Evolutionary conservation across 2,888 invertebrate species (phyloP).

Genomic region (Leptura quadrifasciata): DNA sequence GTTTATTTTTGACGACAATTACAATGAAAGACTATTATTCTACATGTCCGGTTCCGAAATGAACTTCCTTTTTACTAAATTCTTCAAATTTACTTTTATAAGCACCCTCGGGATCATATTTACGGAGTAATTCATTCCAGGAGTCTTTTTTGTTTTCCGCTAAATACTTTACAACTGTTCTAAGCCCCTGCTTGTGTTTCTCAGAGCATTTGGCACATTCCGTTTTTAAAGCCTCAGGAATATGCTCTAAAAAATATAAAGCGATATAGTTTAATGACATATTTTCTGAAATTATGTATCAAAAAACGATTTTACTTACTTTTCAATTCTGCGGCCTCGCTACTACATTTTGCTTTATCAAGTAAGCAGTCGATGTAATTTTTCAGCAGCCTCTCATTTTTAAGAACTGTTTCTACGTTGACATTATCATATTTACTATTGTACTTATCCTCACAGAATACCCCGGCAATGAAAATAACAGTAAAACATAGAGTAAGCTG

Average conservation of each 20-base stretch:
- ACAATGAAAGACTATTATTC: too few species aligned
- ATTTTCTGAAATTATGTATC: not conserved
- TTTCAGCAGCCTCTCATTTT: slow-evolving; percentile 79
- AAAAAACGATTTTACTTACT: slow-evolving; percentile 74
- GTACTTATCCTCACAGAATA: slow-evolving; percentile 61
- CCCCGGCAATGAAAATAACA: slow-evolving; percentile 16
- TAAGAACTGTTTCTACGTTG: slow-evolving; percentile 80
- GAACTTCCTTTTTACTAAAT: slow-evolving; percentile 40
- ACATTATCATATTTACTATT: slow-evolving; percentile 81
- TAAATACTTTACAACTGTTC: slow-evolving; percentile 79
- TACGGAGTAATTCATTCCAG: slow-evolving; percentile 79
- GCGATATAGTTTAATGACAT: not conserved
- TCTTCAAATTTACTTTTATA: slow-evolving; percentile 80
- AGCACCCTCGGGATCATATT: slow-evolving; percentile 81
- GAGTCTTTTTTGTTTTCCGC: slow-evolving; percentile 78
- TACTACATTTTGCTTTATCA: slow-evolving; percentile 79
- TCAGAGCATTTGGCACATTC: slow-evolving; percentile 82
- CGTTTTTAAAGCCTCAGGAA: slow-evolving; percentile 82
- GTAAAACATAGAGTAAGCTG: slow-evolving; percentile 6
- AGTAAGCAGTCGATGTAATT: slow-evolving; percentile 82
- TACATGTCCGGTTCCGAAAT: too few species aligned
- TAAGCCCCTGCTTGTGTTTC: slow-evolving; percentile 77
- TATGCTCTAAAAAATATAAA: slow-evolving; percentile 73
- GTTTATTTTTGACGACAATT: too few species aligned
- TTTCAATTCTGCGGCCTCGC: slow-evolving; percentile 83